Evolutionary conservation across 2,888 invertebrate genomes (phyloP).

Genomic region (Camptogramma bilineatum): DNA sequence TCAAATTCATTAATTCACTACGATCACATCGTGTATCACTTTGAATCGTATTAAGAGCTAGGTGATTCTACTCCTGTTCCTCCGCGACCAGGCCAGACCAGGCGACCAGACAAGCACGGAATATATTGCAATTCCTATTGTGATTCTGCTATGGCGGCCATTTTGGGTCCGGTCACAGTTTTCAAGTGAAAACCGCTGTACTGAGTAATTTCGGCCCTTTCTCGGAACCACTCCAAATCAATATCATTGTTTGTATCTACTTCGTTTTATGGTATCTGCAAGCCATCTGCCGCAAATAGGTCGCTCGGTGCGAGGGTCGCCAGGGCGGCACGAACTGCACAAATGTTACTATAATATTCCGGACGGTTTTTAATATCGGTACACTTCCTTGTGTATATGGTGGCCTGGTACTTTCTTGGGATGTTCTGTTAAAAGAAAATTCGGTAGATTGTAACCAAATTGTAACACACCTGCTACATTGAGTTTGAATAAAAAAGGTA

Average conservation of each 20-base stretch:
- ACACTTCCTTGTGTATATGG: conserved; percentile 26
- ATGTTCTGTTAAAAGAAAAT: neutral
- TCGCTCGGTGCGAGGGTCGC: conserved; percentile 21
- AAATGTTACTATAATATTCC: conserved; percentile 33
- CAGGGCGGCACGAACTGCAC: conserved; percentile 25
- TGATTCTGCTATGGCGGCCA: no score
- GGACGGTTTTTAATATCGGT: conserved; percentile 29
- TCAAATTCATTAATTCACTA: no score
- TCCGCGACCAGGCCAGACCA: no score
- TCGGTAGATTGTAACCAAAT: no score
- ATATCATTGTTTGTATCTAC: conserved; percentile 27
- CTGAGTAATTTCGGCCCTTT: conserved; percentile 2
- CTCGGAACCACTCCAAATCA: conserved; percentile 22
- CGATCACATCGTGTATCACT: no score
- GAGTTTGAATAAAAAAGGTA: neutral
- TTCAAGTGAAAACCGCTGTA: neutral
- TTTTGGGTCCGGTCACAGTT: neutral
- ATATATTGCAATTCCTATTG: no score
- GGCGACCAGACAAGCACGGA: no score
- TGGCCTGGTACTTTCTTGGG: conserved; percentile 11
- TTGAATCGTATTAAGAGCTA: no score
- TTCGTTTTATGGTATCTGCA: conserved; percentile 37
- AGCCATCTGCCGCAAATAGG: conserved; percentile 38
- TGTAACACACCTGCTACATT: neutral
- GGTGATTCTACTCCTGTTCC: no score